These are phyloP conservation scores for Eretmocerus hayati DNA, from an alignment of 2,888 invertebrate genomes.

Conservation along the genomic window DNA sequence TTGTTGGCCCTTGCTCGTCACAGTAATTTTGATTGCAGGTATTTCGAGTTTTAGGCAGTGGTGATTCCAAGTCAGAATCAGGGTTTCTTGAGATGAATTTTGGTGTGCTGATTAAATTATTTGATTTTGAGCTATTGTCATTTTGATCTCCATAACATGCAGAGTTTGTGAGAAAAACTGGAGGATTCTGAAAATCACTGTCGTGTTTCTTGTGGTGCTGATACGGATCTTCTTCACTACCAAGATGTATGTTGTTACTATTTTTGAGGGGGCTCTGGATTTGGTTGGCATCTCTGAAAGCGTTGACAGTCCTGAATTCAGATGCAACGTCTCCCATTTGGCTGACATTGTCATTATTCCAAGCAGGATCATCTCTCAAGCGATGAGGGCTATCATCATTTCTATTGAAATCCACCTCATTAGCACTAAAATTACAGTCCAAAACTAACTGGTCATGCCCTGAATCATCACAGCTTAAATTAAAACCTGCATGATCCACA, in stretches of 20 bases:
- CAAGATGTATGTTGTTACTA: slow-evolving; percentile 10
- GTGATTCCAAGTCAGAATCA: slow-evolving; percentile 11
- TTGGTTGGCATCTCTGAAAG: slow-evolving; percentile 6
- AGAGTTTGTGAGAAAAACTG: slow-evolving; percentile 11
- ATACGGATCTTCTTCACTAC: slow-evolving; percentile 7
- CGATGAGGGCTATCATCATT: slow-evolving; percentile 10
- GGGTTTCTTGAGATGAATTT: slow-evolving; percentile 8
- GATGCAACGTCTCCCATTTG: slow-evolving; percentile 16
- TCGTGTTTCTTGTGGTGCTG: no score
- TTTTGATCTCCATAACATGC: slow-evolving; percentile 1
- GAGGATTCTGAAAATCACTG: slow-evolving; percentile 41
- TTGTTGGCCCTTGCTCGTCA: no score
- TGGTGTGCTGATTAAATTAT: slow-evolving; percentile 18
- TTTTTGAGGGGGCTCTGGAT: slow-evolving; percentile 10
- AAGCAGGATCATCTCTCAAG: slow-evolving; percentile 9
- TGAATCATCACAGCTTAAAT: slow-evolving; percentile 20
- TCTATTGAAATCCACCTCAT: slow-evolving; percentile 9
- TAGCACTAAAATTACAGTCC: slow-evolving; percentile 26
- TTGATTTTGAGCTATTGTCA: slow-evolving; percentile 9
- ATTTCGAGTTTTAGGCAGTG: slow-evolving; percentile 19
- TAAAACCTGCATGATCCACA: slow-evolving; percentile 25
- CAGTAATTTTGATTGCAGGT: slow-evolving; percentile 13
- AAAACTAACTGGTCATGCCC: slow-evolving; percentile 21
- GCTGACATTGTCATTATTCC: slow-evolving; percentile 14
- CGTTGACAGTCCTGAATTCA: slow-evolving; percentile 16